Conservation (phyloP, 2,113 vertebrate species). For the Chaetops frenatus region DNA sequence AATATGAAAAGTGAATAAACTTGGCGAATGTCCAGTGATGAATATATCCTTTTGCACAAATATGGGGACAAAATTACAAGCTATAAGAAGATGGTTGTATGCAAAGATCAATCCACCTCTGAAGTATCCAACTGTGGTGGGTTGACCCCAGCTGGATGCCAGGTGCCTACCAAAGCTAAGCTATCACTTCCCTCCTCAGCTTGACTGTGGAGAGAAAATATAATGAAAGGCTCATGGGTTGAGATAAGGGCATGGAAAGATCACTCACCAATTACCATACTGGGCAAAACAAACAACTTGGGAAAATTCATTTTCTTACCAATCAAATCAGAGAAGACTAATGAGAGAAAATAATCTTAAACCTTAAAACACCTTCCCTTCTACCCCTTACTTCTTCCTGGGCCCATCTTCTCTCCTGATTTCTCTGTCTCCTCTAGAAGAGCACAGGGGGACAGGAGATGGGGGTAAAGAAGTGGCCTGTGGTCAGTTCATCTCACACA, state of each 20-base stretch:
- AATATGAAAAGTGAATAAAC: not conserved
- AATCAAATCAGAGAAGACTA: not conserved
- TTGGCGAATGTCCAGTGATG: not conserved
- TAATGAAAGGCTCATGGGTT: not conserved
- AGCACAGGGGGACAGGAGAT: not conserved
- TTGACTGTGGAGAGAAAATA: not conserved
- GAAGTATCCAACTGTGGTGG: not conserved
- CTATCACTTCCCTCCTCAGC: not conserved
- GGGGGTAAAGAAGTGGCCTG: too few species aligned
- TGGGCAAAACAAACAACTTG: not conserved
- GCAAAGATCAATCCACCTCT: not conserved
- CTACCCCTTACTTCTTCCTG: not conserved
- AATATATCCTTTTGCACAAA: not conserved
- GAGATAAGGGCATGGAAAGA: not conserved
- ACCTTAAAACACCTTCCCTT: not conserved
- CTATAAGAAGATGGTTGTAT: not conserved
- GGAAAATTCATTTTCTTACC: not conserved
- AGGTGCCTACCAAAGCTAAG: not conserved
- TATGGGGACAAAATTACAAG: not conserved
- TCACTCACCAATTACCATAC: not conserved
- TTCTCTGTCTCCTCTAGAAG: not conserved
- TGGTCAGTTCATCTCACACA: not conserved
- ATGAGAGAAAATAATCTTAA: not conserved
- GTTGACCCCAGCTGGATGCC: not conserved
- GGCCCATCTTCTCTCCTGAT: not conserved